phyloP scores from a whole-genome alignment of 2,113 vertebrate species.

The Bubo bubo region DNA sequence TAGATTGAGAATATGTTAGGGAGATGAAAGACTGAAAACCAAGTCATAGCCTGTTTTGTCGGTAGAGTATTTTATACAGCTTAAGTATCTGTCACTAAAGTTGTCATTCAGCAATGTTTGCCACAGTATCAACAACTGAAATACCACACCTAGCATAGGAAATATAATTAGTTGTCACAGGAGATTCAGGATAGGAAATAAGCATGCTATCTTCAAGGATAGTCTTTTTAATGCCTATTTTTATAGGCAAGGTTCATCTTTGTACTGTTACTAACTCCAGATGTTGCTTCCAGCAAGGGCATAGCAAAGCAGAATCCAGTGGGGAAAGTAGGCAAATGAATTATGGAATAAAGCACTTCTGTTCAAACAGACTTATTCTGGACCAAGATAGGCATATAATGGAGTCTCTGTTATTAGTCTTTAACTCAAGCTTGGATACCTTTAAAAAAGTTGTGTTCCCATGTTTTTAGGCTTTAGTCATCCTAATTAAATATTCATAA shows the following conservation, averaged over 20 bases:
- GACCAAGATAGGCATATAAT: neutral
- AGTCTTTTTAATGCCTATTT: neutral
- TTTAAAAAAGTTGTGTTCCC: neutral
- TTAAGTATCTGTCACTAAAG: neutral
- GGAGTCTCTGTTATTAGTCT: neutral
- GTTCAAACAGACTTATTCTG: neutral
- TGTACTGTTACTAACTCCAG: neutral
- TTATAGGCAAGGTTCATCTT: neutral
- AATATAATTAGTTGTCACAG: neutral
- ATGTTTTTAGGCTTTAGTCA: neutral
- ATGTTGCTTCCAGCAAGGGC: neutral
- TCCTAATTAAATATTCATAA: neutral
- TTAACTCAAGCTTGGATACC: neutral
- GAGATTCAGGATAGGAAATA: neutral
- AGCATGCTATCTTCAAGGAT: neutral
- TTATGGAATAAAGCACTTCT: neutral
- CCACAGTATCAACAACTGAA: neutral
- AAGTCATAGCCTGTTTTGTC: neutral
- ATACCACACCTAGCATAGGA: neutral
- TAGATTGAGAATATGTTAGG: neutral
- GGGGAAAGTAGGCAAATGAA: neutral
- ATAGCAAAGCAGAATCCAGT: neutral
- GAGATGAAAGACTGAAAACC: neutral
- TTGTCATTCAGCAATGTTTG: constrained; percentile 17
- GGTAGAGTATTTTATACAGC: neutral